Evolutionary conservation across 2,888 invertebrate species (phyloP).

Genomic region (Chymomyza fuscimana): DNA sequence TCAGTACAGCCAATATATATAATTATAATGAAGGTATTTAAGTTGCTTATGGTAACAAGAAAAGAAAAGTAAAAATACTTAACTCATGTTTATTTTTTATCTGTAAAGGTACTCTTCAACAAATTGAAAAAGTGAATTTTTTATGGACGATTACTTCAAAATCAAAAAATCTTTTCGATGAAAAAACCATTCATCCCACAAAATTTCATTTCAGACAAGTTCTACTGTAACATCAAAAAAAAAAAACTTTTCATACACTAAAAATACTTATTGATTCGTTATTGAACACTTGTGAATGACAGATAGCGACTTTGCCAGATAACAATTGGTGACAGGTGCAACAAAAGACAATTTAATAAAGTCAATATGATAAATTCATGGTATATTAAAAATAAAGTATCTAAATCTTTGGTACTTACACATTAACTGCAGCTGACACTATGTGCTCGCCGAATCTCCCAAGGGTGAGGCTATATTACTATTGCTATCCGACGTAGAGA

Average conservation of each 20-base stretch:
- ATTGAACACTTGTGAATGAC: not conserved
- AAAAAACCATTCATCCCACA: too few relatives aligned
- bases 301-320: not conserved
- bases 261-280: not conserved
- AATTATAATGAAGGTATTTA: too few relatives aligned
- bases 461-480: constrained; percentile 79
- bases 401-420: constrained; percentile 64
- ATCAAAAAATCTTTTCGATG: too few relatives aligned
- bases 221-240: constrained; percentile 19
- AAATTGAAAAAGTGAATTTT: too few relatives aligned
- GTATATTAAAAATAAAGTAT: not conserved
- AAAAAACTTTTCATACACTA: not conserved
- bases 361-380: constrained; percentile 6
- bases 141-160: too few relatives aligned
- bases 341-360: constrained; percentile 57
- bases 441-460: constrained; percentile 78
- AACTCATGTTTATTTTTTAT: too few relatives aligned
- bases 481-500: constrained; percentile 79
- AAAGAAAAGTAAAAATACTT: too few relatives aligned
- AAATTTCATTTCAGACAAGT: not conserved
- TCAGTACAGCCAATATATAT: too few relatives aligned
- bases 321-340: constrained; percentile 50
- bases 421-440: constrained; percentile 63
- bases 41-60: too few relatives aligned
- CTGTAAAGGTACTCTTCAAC: too few relatives aligned